phyloP scores from a whole-genome alignment of 2,888 invertebrate species.

The Microctonus brassicae region DNA sequence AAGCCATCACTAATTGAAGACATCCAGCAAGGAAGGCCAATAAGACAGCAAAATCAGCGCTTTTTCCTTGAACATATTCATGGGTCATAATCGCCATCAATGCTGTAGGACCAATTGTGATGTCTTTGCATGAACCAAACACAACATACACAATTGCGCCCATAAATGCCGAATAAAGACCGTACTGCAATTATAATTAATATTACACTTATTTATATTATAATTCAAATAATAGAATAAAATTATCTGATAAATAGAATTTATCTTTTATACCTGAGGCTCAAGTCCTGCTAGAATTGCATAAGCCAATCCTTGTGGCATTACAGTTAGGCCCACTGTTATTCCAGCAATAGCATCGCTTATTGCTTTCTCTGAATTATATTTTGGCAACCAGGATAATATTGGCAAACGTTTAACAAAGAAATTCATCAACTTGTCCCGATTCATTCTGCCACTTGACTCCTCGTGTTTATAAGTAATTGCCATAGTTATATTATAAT shows the following conservation, averaged over 20 bases:
- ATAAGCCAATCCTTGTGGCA: slow-evolving; percentile 94
- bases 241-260: slow-evolving; percentile 16
- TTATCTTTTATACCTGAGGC: slow-evolving; percentile 89
- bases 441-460: background rate
- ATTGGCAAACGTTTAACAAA: slow-evolving; percentile 75
- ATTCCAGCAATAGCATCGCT: slow-evolving; percentile 92
- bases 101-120: slow-evolving; percentile 94
- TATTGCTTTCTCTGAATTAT: slow-evolving; percentile 81
- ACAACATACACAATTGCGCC: slow-evolving; percentile 93
- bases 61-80: slow-evolving; percentile 80
- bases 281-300: slow-evolving; percentile 89
- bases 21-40: slow-evolving; percentile 87
- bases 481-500: too few species aligned
- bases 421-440: slow-evolving; percentile 41
- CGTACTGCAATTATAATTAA: slow-evolving; percentile 78
- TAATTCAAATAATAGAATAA: background rate
- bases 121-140: slow-evolving; percentile 90
- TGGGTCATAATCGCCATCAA: slow-evolving; percentile 92
- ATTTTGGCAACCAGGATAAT: slow-evolving; percentile 81
- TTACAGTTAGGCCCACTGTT: slow-evolving; percentile 92
- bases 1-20: slow-evolving; percentile 85
- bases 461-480: slow-evolving; percentile 1
- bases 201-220: background rate
- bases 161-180: slow-evolving; percentile 94
- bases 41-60: slow-evolving; percentile 84